Base-by-base conservation (phyloP, 2,113 vertebrate species). In the Myotis yumanensis region DNA sequence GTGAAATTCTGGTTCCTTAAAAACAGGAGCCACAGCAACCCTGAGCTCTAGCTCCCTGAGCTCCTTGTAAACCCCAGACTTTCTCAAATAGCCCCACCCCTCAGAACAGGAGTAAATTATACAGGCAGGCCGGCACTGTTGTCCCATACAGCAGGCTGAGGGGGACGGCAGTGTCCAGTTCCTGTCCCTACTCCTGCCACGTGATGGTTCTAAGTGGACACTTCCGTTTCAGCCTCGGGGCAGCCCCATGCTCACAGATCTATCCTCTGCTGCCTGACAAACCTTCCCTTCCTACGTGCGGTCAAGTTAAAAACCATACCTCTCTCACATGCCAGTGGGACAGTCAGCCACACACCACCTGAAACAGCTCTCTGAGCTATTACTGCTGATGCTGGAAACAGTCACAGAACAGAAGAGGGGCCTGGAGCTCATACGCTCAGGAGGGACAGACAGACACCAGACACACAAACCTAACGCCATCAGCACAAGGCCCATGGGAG, bases 401-500 rank as follows among this genome's bases (percentile, higher is more conserved):
- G 52, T 23, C 71, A 43, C 14, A 4, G 30, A 43, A 25, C 7
- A 23, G 46, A n/a, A 52, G 46, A 52, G 12, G 9, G 12, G 11
- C 68, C n/a, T n/a, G 8, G 79, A 37, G 23, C 11, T 0, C 76
- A 37, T 16, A 11, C 68, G 37, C 16, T 15, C n/a, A 1, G 20
- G 2, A 2, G 59, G 30, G 14, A 57, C 9, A 16, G 25, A 35
- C 32, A 40, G 15, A 90, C 28, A 7, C 43, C 1, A 40, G 46
- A 54, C 8, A 52, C 2, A 52, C 64, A 37, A 66, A 51, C 11
- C 9, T 0, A 10, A 17, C 11, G 51, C 20, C 23, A 11, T 9
- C 4, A 2, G 25, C 40, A 37, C 1, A 0, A 3, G 0, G 32
- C 6, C 16, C 3, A 17, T 5, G 2, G 30, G 77, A 46, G n/a